phyloP scores from a whole-genome alignment of 30 jellyfish, hydroid and myxozoan species.

The Hydractinia echinata region DNA sequence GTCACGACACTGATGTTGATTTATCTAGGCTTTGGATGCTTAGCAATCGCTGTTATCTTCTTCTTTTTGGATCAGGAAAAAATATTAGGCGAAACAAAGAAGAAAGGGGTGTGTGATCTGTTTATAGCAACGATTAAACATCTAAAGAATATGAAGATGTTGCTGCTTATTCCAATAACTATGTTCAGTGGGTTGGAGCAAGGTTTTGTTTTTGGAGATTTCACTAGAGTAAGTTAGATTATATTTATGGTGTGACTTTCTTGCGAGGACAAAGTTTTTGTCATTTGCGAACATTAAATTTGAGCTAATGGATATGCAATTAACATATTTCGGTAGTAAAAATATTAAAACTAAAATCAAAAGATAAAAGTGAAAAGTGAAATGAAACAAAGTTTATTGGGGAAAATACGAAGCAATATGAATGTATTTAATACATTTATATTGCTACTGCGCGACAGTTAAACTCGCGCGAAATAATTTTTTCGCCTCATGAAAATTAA shows the following conservation, averaged over 20 bases:
- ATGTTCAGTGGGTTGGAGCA: conserved; percentile 93
- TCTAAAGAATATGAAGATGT: conserved; percentile 60
- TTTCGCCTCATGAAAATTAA: too few relatives aligned
- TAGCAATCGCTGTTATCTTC: conserved; percentile 43
- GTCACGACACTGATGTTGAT: conserved; percentile 63
- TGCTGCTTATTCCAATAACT: conserved; percentile 68
- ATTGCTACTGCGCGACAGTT: not conserved
- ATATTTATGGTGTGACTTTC: too few relatives aligned
- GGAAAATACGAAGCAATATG: too few relatives aligned
- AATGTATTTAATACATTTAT: too few relatives aligned
- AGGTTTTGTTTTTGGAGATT: conserved; percentile 89
- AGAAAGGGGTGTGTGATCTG: conserved; percentile 50
- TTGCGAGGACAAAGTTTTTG: too few relatives aligned
- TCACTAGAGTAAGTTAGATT: conserved; percentile 47
- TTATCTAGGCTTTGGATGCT: conserved; percentile 55
- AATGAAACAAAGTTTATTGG: too few relatives aligned
- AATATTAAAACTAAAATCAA: too few relatives aligned
- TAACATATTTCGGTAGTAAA: too few relatives aligned
- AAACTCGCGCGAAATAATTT: too few relatives aligned
- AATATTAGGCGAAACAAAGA: conserved; percentile 37
- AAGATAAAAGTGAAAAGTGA: too few relatives aligned
- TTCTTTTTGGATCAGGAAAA: conserved; percentile 36
- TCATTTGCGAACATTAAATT: not conserved
- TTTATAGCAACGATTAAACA: conserved; percentile 68
- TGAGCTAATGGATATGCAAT: too few relatives aligned